These are phyloP conservation scores for Scomber colias DNA, from an alignment of 2,113 vertebrate genomes.

Conservation along the genomic window DNA sequence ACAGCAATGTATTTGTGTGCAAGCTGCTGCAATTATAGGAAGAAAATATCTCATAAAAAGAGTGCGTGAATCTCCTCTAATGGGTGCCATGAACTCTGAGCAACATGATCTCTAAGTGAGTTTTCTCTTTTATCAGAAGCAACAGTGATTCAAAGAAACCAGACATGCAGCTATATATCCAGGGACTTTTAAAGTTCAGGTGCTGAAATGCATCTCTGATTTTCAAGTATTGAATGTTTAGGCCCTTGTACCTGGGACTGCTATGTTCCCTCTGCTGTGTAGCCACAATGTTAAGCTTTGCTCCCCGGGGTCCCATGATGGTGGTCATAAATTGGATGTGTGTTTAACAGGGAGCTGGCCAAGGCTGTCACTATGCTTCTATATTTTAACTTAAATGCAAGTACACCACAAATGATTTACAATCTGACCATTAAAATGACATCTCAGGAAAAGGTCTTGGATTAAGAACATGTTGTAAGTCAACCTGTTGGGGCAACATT, in stretches of 20 bases:
- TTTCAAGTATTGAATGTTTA: constrained; percentile 26
- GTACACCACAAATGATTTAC: constrained; percentile 64
- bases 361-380: constrained; percentile 44
- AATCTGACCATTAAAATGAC: constrained; percentile 42
- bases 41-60: constrained; percentile 56
- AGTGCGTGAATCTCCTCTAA: constrained; percentile 60
- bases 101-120: constrained; percentile 48
- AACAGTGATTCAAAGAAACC: constrained; percentile 82
- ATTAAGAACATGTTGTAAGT: constrained; percentile 34
- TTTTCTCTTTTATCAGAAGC: constrained; percentile 73
- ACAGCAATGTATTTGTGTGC: constrained; percentile 26
- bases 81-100: constrained; percentile 67
- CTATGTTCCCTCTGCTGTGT: constrained; percentile 80
- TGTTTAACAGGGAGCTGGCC: constrained; percentile 45
- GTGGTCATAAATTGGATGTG: constrained; percentile 59
- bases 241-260: constrained; percentile 4
- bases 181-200: constrained; percentile 33
- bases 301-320: constrained; percentile 55
- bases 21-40: constrained; percentile 35
- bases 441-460: constrained; percentile 27
- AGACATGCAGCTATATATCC: constrained; percentile 74
- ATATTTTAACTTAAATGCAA: constrained; percentile 57
- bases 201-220: constrained; percentile 26
- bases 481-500: constrained; percentile 5
- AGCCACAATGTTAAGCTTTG: constrained; percentile 79